phyloP scores from a whole-genome alignment of 2,113 vertebrate species.

The Saccopteryx leptura region DNA sequence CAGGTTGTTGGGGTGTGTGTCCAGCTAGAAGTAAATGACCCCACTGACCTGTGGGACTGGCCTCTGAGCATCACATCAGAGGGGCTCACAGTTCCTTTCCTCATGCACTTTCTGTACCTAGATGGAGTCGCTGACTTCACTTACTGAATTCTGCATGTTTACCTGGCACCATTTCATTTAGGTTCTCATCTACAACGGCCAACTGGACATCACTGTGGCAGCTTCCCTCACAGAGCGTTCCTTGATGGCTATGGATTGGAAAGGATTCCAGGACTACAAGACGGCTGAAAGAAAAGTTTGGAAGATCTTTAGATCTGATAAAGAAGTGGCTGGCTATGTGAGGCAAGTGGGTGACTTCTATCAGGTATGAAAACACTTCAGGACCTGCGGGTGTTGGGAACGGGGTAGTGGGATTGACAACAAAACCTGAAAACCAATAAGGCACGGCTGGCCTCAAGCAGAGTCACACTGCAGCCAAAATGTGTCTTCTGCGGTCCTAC shows the following conservation, averaged over 20 bases:
- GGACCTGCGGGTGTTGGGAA: neutral
- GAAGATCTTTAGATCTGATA: conserved; percentile 91
- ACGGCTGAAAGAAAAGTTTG: conserved; percentile 88
- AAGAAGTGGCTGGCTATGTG: conserved; percentile 93
- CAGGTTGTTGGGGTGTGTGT: neutral
- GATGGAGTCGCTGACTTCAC: neutral
- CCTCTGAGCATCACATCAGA: neutral
- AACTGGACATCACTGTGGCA: conserved; percentile 93
- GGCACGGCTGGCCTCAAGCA: neutral
- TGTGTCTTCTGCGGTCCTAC: neutral
- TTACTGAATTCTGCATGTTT: neutral
- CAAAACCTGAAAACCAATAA: neutral
- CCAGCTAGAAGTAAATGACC: neutral
- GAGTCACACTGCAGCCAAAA: neutral
- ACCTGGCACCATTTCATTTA: conserved; percentile 60
- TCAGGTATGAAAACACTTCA: conserved; percentile 88
- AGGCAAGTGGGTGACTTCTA: conserved; percentile 91
- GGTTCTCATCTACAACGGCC: conserved; percentile 95
- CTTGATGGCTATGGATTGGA: conserved; percentile 91
- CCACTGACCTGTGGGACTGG: neutral
- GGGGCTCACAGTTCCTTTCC: neutral
- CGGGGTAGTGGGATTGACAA: neutral
- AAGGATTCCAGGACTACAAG: conserved; percentile 87
- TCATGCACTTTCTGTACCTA: neutral
- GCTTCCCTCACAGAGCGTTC: conserved; percentile 92